A percentile compares a stretch with the other conserved stretches of the same genome.
Conservation (phyloP, 2,797 vertebrate species). For the Thripadectes ignobilis region DNA sequence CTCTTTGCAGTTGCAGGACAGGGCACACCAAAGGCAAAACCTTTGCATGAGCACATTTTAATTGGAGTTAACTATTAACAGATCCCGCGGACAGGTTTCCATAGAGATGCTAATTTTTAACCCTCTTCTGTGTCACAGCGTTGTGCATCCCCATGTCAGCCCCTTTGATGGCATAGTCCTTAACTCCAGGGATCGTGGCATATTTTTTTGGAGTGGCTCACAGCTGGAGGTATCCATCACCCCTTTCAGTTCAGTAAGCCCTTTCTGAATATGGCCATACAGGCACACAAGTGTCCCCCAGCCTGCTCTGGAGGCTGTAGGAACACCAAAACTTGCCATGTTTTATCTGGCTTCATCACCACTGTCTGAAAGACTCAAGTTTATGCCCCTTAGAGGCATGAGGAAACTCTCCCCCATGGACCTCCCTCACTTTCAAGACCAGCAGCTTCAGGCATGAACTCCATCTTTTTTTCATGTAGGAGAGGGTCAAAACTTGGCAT, state of each 20-base stretch:
- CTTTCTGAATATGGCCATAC: not conserved
- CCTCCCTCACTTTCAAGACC: not conserved
- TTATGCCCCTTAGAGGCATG: not conserved
- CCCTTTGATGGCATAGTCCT: not conserved
- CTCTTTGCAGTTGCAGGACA: not conserved
- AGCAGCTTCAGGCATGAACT: not conserved
- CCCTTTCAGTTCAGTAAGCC: not conserved
- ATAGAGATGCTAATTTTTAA: not conserved
- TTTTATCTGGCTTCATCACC: not conserved
- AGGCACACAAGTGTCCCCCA: not conserved
- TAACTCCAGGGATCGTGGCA: accelerated
- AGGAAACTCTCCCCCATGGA: not conserved
- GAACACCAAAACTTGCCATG: not conserved
- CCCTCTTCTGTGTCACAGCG: not conserved
- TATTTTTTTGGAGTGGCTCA: not conserved
- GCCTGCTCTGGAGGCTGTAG: not conserved
- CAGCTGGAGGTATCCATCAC: not conserved
- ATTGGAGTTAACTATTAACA: not conserved
- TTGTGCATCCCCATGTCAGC: accelerated
- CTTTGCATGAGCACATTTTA: not conserved
- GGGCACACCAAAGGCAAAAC: not conserved
- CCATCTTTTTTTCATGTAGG: not conserved
- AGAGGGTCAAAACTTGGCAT: not conserved
- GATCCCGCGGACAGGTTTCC: not conserved
- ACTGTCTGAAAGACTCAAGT: not conserved